Conservation (phyloP, 2,113 vertebrate species). For the Glaucomys volans region DNA sequence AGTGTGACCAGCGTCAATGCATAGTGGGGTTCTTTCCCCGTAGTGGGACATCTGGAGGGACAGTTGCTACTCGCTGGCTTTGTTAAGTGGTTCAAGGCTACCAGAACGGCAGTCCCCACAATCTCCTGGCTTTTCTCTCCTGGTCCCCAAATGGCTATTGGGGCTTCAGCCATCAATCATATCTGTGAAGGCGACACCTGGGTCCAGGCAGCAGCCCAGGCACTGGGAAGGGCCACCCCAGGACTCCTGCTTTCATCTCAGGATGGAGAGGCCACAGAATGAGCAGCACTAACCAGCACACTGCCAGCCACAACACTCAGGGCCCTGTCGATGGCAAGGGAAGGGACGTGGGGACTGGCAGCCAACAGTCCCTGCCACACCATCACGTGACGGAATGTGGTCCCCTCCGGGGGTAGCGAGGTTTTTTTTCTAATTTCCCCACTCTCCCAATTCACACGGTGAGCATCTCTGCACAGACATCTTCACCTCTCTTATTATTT, state of each 20-base stretch:
- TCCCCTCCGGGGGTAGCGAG: neutral
- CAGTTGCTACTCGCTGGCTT: neutral
- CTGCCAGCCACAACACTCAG: neutral
- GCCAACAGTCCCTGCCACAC: neutral
- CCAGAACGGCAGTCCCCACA: neutral
- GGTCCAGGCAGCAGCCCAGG: neutral
- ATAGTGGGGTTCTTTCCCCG: neutral
- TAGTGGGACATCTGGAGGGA: constrained; percentile 41
- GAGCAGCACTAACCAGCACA: neutral
- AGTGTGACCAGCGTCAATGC: neutral
- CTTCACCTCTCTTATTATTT: constrained; percentile 52
- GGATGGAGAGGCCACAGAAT: too few relatives aligned
- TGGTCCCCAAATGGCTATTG: neutral
- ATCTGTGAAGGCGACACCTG: neutral
- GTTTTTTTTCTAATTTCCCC: constrained; percentile 1
- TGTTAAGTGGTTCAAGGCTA: neutral
- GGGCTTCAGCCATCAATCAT: neutral
- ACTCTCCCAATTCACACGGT: neutral
- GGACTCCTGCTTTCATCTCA: neutral
- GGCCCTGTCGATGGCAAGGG: constrained; percentile 9
- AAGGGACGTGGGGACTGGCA: neutral
- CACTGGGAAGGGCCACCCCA: neutral
- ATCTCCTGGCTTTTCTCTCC: constrained; percentile 40
- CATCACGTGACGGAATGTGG: neutral
- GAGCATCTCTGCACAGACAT: neutral